Percentiles rank a stretch among this genome's conserved stretches.
Evolutionary conservation across 2,888 invertebrate genomes (phyloP).

Genomic region (Eupithecia pulchellata): DNA sequence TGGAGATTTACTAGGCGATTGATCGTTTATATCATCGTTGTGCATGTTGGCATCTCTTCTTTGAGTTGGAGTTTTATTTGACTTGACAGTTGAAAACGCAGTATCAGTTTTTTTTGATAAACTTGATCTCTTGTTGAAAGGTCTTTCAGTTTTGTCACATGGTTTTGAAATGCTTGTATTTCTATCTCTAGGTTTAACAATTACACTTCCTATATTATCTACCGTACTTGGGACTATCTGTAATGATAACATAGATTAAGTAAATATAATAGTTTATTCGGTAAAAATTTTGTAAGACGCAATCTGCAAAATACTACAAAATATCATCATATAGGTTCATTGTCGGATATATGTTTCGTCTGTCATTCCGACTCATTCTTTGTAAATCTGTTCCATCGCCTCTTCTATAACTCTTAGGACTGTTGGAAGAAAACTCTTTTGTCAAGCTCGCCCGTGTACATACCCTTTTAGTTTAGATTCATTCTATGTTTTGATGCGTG

Average conservation of each 20-base stretch:
- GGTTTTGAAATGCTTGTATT: background rate
- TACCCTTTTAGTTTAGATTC: too few species aligned
- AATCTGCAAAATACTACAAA: too few species aligned
- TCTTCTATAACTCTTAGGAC: too few species aligned
- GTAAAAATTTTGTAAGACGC: too few species aligned
- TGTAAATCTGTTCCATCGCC: too few species aligned
- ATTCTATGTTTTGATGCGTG: too few species aligned
- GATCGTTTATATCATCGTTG: slow-evolving; percentile 19
- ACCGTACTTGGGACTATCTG: slow-evolving; percentile 36
- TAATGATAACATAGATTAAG: background rate
- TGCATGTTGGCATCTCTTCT: slow-evolving; percentile 34
- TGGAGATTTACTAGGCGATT: slow-evolving; percentile 11
- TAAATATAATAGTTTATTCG: background rate
- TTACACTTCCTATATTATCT: slow-evolving; percentile 30
- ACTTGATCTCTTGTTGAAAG: slow-evolving; percentile 27
- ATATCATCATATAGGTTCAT: too few species aligned
- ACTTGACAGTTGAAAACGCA: slow-evolving; percentile 12
- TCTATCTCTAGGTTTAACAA: slow-evolving; percentile 26
- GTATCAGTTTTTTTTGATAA: slow-evolving; percentile 22
- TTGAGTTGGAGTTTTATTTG: slow-evolving; percentile 31
- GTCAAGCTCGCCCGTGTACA: too few species aligned
- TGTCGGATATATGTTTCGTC: too few species aligned
- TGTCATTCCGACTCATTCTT: too few species aligned
- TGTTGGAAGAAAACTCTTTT: too few species aligned
- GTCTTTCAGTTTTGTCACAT: slow-evolving; percentile 22